These are phyloP conservation scores for Acanthopagrus latus DNA, from an alignment of 2,797 vertebrate genomes.

Conservation along the genomic window DNA sequence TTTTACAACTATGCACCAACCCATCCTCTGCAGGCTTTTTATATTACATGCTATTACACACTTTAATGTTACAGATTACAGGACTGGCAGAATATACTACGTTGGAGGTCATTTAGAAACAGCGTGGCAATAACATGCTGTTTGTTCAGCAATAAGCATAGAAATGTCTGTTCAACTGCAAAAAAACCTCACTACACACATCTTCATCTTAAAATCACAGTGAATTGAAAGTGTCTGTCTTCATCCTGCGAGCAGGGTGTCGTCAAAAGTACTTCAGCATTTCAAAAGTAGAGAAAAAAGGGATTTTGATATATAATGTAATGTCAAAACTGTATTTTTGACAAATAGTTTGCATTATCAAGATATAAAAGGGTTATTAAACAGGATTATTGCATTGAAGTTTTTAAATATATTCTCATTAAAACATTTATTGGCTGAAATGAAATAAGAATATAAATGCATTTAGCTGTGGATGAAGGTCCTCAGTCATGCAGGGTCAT, in stretches of 20 bases:
- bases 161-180: no score
- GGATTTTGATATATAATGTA: background rate
- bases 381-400: background rate
- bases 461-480: constrained; percentile 3
- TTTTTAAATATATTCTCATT: background rate
- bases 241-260: background rate
- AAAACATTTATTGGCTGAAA: constrained; percentile 42
- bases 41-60: no score
- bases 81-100: background rate
- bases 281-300: background rate
- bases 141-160: background rate
- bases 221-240: background rate
- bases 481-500: no score
- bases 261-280: background rate
- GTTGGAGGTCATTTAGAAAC: background rate
- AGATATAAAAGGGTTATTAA: background rate
- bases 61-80: background rate
- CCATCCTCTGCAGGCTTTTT: no score
- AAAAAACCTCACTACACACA: no score
- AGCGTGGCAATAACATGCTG: no score
- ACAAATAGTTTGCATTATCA: background rate
- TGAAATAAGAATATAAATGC: constrained; percentile 45
- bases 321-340: background rate
- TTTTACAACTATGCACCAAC: no score
- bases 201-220: background rate